Evolutionary conservation across 2,888 invertebrate genomes (phyloP).

Genomic region (Chrysodeixis includens): DNA sequence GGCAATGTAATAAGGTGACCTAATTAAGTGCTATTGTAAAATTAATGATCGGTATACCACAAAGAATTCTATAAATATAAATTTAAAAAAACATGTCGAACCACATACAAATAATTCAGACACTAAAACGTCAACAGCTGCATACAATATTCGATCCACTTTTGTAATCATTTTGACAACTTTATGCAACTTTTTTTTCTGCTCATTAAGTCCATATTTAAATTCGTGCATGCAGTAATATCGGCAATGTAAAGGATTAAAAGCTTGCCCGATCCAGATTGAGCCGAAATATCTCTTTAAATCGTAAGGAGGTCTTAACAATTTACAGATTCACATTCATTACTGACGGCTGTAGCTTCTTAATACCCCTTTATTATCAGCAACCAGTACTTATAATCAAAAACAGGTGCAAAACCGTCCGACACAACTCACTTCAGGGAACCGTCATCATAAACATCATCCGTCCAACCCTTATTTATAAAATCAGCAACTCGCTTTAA

Average conservation of each 20-base stretch:
- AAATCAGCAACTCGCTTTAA: slow-evolving; percentile 39
- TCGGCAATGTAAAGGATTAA: slow-evolving; percentile 23
- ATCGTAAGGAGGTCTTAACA: slow-evolving; percentile 8
- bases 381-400: slow-evolving; percentile 22
- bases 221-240: slow-evolving; percentile 10
- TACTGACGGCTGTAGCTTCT: slow-evolving; percentile 24
- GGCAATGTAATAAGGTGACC: no score
- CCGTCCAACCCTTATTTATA: slow-evolving; percentile 26
- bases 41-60: neutral
- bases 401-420: slow-evolving; percentile 31
- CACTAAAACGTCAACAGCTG: neutral
- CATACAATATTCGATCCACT: neutral
- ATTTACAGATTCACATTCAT: slow-evolving; percentile 12
- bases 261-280: slow-evolving; percentile 36
- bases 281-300: slow-evolving; percentile 13
- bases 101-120: neutral
- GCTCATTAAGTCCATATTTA: slow-evolving; percentile 23
- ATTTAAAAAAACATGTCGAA: neutral
- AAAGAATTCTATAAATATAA: neutral
- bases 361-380: slow-evolving; percentile 21
- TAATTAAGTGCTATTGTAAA: neutral
- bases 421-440: slow-evolving; percentile 26
- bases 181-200: slow-evolving; percentile 14
- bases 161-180: slow-evolving; percentile 1
- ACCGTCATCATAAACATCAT: slow-evolving; percentile 35